phyloP scores from a whole-genome alignment of 2,888 invertebrate genomes.

The Drosophila vallismaia region DNA sequence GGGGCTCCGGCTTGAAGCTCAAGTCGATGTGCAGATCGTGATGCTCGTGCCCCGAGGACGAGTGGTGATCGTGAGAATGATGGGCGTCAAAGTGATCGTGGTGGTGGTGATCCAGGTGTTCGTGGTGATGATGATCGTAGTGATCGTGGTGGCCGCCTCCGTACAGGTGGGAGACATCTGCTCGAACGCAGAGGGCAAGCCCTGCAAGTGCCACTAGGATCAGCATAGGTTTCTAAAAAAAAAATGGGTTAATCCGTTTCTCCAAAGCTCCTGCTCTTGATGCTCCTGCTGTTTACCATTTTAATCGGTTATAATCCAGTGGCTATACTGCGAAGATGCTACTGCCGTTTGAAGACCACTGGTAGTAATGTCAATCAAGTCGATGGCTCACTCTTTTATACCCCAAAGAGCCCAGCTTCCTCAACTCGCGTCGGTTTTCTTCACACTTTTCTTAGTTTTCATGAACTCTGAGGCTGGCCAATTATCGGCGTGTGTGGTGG shows the following conservation, averaged over 20 bases:
- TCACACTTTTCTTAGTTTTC: conserved; percentile 75
- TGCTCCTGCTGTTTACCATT: conserved; percentile 49
- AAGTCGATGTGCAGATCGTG: conserved; percentile 49
- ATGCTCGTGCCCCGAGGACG: conserved; percentile 40
- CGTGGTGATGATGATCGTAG: conserved; percentile 42
- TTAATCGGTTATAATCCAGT: conserved; percentile 16
- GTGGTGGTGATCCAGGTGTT: conserved; percentile 31
- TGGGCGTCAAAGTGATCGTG: conserved; percentile 14
- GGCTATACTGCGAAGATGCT: conserved; percentile 30
- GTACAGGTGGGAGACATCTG: conserved; percentile 69
- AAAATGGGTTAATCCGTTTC: background rate
- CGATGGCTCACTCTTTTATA: conserved; percentile 63
- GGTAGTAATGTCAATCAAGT: conserved; percentile 56
- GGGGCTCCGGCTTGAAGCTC: conserved; percentile 48
- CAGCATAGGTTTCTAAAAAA: conserved; percentile 49
- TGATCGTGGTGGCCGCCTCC: conserved; percentile 37
- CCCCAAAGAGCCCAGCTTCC: conserved; percentile 25
- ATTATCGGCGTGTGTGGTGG: conserved; percentile 58
- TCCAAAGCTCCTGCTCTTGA: background rate
- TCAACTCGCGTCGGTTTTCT: conserved; percentile 48
- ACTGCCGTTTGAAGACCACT: conserved; percentile 54
- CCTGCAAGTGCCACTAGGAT: conserved; percentile 58
- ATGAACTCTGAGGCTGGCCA: conserved; percentile 62
- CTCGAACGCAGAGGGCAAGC: conserved; percentile 35
- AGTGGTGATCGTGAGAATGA: conserved; percentile 21